Conservation (phyloP, 1,140 invertebrate genomes). For the Pogonognathellus flavescens region DNA sequence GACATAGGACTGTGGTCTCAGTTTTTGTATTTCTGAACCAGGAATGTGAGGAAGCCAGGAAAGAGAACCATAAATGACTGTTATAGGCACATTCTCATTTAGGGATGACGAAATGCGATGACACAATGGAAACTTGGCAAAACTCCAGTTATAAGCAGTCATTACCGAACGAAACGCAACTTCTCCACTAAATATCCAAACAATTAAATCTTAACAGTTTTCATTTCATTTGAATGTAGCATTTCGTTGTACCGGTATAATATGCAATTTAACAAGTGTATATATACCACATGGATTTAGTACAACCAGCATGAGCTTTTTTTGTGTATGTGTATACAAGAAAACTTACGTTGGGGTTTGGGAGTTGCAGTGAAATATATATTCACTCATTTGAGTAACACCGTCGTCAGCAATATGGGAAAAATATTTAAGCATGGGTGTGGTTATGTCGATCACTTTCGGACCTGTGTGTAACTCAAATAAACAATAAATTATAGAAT, state of each 20-base stretch:
- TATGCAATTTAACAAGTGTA: no score
- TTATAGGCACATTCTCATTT: slow-evolving; percentile 82
- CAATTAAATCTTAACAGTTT: neutral
- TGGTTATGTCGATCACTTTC: slow-evolving; percentile 85
- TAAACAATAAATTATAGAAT: no score
- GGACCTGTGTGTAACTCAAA: slow-evolving; percentile 74
- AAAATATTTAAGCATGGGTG: slow-evolving; percentile 90
- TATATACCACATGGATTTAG: no score
- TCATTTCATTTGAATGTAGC: no score
- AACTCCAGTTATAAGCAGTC: slow-evolving; percentile 81
- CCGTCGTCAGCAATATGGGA: slow-evolving; percentile 80
- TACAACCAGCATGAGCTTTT: no score
- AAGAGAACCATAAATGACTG: slow-evolving; percentile 89
- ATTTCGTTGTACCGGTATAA: no score
- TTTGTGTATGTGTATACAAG: neutral
- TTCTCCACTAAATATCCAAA: slow-evolving; percentile 29
- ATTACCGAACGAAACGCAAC: slow-evolving; percentile 81
- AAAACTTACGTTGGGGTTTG: slow-evolving; percentile 80
- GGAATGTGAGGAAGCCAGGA: slow-evolving; percentile 81
- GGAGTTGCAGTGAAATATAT: slow-evolving; percentile 96
- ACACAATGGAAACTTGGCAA: slow-evolving; percentile 93
- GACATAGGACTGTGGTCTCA: neutral
- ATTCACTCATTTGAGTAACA: slow-evolving; percentile 84
- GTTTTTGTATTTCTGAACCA: neutral
- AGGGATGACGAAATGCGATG: slow-evolving; percentile 71